A percentile compares a stretch with the other conserved stretches of the same genome.
Evolutionary conservation across 2,797 vertebrate species (phyloP).

Genomic region (Myotis planiceps): DNA sequence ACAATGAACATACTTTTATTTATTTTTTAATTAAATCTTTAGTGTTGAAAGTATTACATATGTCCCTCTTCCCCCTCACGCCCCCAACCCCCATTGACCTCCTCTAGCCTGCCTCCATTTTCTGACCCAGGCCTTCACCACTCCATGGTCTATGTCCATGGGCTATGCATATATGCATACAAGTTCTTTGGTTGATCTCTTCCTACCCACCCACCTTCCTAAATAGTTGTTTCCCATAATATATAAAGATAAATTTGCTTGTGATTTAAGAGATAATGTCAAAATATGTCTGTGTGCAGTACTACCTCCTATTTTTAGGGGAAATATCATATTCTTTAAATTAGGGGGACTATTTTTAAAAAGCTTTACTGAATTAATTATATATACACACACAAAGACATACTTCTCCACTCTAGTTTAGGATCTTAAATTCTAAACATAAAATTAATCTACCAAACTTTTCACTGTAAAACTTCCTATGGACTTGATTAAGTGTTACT

Average conservation of each 20-base stretch:
- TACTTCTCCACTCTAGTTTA: neutral
- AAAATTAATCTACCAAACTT: neutral
- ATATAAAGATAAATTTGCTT: neutral
- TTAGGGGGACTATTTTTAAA: neutral
- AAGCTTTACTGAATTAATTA: neutral
- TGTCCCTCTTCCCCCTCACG: too few relatives aligned
- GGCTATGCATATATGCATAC: too few relatives aligned
- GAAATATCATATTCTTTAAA: neutral
- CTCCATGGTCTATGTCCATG: too few relatives aligned
- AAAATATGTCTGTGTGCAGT: neutral
- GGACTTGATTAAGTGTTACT: neutral
- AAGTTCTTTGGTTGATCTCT: too few relatives aligned
- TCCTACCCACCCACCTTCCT: too few relatives aligned
- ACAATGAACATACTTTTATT: neutral
- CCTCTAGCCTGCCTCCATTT: too few relatives aligned
- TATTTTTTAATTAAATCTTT: too few relatives aligned
- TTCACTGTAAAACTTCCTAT: neutral
- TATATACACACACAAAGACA: neutral
- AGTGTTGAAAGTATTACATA: too few relatives aligned
- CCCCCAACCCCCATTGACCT: too few relatives aligned
- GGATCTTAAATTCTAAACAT: conserved; percentile 18
- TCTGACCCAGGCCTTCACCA: too few relatives aligned
- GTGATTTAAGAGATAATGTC: neutral
- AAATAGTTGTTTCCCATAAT: neutral
- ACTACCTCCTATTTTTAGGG: neutral